Evolutionary conservation across 2,888 invertebrate genomes (phyloP), one percentile per base, ranked within the genome.

Genomic region (Alentia gelatinosa): DNA sequence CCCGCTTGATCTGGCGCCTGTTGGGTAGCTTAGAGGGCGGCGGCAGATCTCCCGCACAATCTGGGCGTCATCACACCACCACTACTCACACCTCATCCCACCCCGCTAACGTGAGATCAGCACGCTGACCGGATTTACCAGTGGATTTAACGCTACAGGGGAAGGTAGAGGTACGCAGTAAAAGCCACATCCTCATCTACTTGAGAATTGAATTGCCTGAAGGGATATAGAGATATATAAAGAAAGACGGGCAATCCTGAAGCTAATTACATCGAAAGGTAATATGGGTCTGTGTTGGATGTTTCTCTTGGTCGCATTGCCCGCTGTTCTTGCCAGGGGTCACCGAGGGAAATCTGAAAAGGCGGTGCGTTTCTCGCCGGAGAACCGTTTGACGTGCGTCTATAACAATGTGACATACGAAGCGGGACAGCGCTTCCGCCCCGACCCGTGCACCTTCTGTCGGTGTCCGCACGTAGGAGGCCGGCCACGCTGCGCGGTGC

Each of bases 401-500:
- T 79, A 90, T 39, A 35, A 83, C 12, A 90, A 90, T 23, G 56
- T 15, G 0, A 90, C 90, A 5, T 90, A 91, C 88, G 19, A 19
- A 15, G 89, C 90, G 19, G 92, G 92, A 1, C 63, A 89, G 26
- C 74, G 75, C 23, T 92, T 91, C 89, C 89, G 89, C 12, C 92
- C 92, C 1, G 90, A 92, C 90, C 47, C 89, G 4, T 92, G 92
- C 90, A 92, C 91, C 30, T 84, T 23, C 56, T 92, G 92, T 39
- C 92, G 84, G 47, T 92, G 92, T 86, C 91, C 92, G n/a, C 84
- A 40, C 15, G 75, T 42, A 37, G 92, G 91, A 1, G 92, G 92
- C 15, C 63, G 91, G 26, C 42, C 91, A 7, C 89, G 63, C 15
- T 92, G 92, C 42, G 88, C 88, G 33, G 79, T 92, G 50, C 89